Evolutionary conservation across 1,140 invertebrate genomes (phyloP).

Genomic region (Tribolium castaneum): DNA sequence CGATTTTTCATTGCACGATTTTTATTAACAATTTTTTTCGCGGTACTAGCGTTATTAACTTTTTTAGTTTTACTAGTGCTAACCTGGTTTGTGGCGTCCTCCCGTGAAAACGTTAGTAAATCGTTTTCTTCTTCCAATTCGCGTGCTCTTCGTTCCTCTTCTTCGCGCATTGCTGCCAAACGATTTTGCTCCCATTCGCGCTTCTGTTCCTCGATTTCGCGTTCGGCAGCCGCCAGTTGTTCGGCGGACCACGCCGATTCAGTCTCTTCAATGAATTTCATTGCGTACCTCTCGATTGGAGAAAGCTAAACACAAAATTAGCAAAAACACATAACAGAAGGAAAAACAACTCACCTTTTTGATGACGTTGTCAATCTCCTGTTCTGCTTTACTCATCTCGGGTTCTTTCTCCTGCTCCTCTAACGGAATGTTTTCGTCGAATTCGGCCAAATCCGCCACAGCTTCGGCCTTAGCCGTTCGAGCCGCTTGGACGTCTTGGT

Average conservation of each 20-base stretch:
- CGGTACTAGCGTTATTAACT: slow-evolving; percentile 37
- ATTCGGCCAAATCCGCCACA: slow-evolving; percentile 93
- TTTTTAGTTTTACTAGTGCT: slow-evolving; percentile 67
- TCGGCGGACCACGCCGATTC: slow-evolving; percentile 89
- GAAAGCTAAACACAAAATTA: slow-evolving; percentile 74
- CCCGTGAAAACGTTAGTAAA: slow-evolving; percentile 76
- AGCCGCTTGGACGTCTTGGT: slow-evolving; percentile 92
- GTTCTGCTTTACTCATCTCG: slow-evolving; percentile 83
- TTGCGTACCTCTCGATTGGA: slow-evolving; percentile 93
- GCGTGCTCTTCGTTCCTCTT: slow-evolving; percentile 75
- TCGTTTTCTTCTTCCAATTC: slow-evolving; percentile 73
- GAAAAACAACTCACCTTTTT: slow-evolving; percentile 74
- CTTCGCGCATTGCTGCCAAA: slow-evolving; percentile 77
- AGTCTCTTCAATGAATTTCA: slow-evolving; percentile 88
- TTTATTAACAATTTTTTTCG: slow-evolving; percentile 23
- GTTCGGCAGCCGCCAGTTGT: slow-evolving; percentile 87
- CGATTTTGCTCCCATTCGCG: slow-evolving; percentile 94
- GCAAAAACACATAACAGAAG: not conserved
- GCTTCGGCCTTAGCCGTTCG: slow-evolving; percentile 91
- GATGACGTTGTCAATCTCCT: slow-evolving; percentile 84
- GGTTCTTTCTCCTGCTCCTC: slow-evolving; percentile 74
- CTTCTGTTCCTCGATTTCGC: slow-evolving; percentile 91
- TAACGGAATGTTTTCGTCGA: slow-evolving; percentile 96
- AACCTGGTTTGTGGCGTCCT: slow-evolving; percentile 85
- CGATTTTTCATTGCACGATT: slow-evolving; percentile 26